Conservation (phyloP, 2,888 invertebrate genomes). For the Pinctada fucata region DNA sequence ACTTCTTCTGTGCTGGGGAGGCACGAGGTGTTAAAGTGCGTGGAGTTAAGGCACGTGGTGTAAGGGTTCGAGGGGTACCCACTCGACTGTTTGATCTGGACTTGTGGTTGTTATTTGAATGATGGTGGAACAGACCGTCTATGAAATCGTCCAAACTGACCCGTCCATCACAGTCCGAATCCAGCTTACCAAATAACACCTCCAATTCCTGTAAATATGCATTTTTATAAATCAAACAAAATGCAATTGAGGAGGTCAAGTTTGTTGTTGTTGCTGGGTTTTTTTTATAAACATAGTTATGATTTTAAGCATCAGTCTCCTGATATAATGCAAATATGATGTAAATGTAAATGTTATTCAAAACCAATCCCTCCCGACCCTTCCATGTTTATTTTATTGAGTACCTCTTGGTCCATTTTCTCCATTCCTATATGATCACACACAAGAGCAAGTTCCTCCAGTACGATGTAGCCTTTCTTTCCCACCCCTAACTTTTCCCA, state of each 20-base stretch:
- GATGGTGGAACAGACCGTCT: constrained; percentile 80
- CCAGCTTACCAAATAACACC: constrained; percentile 83
- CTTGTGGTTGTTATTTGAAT: constrained; percentile 31
- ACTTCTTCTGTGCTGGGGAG: constrained; percentile 56
- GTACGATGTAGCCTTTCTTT: constrained; percentile 82
- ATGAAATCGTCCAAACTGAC: constrained; percentile 84
- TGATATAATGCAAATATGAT: too few species aligned
- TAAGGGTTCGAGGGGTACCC: constrained; percentile 37
- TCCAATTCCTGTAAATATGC: constrained; percentile 77
- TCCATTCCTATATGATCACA: constrained; percentile 84
- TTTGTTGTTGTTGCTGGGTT: background rate
- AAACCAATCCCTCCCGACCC: too few species aligned
- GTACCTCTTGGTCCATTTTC: constrained; percentile 81
- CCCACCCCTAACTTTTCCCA: constrained; percentile 83
- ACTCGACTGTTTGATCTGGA: constrained; percentile 29
- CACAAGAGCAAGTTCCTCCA: constrained; percentile 82
- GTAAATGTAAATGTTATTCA: too few species aligned
- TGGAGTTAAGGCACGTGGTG: constrained; percentile 45
- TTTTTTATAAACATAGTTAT: background rate
- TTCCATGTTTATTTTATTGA: too few species aligned
- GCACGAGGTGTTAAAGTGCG: constrained; percentile 49
- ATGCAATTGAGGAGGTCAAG: background rate
- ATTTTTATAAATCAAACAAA: background rate
- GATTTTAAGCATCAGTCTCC: too few species aligned
- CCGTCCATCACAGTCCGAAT: constrained; percentile 82